Conservation (phyloP, 2,888 invertebrate genomes). For the Drosophila rellima region DNA sequence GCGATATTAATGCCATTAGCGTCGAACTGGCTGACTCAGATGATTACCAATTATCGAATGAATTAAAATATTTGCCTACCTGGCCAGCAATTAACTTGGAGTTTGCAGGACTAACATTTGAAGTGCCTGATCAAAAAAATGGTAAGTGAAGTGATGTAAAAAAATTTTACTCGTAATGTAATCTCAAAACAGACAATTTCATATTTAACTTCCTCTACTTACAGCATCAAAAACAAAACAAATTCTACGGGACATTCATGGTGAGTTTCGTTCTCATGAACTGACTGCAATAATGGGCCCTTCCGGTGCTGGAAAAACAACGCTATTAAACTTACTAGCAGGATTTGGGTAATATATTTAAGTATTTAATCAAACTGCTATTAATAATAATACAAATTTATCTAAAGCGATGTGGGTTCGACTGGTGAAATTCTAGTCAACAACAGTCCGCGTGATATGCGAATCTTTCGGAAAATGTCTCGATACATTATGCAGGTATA, state of each 20-base stretch:
- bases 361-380: background rate
- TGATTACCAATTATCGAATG: slow-evolving; percentile 87
- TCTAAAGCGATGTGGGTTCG: slow-evolving; percentile 88
- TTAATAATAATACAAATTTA: background rate
- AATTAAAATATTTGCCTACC: slow-evolving; percentile 88
- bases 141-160: slow-evolving; percentile 86
- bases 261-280: slow-evolving; percentile 94
- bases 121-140: slow-evolving; percentile 90
- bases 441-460: slow-evolving; percentile 91
- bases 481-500: slow-evolving; percentile 96
- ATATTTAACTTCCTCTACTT: background rate
- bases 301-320: slow-evolving; percentile 96
- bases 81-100: slow-evolving; percentile 92
- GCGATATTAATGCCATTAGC: slow-evolving; percentile 84
- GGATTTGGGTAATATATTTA: slow-evolving; percentile 92
- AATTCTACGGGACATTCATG: slow-evolving; percentile 92
- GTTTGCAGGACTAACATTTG: slow-evolving; percentile 93
- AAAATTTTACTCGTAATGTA: background rate
- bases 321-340: slow-evolving; percentile 94
- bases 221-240: slow-evolving; percentile 88
- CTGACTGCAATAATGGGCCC: slow-evolving; percentile 97
- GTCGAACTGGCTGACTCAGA: slow-evolving; percentile 83
- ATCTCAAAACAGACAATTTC: too few species aligned
- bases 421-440: slow-evolving; percentile 93
- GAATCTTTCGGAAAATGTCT: slow-evolving; percentile 94